phyloP scores from a whole-genome alignment of 2,888 invertebrate genomes.

The Ctenicera cuprea region DNA sequence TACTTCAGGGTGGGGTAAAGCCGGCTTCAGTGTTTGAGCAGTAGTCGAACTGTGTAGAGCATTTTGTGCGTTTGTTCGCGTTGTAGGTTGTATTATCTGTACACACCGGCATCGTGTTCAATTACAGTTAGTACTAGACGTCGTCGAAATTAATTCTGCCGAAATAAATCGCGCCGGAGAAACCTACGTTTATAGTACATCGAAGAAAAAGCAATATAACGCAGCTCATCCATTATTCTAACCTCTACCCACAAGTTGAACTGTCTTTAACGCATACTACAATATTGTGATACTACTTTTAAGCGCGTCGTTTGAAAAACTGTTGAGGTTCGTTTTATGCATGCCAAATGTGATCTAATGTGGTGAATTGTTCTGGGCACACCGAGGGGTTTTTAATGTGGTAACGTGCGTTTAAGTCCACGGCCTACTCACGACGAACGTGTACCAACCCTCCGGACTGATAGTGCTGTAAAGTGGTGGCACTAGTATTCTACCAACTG shows the following conservation, averaged over 20 bases:
- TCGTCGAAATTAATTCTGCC: conserved; percentile 20
- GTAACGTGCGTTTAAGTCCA: conserved; percentile 18
- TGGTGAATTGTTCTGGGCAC: conserved; percentile 7
- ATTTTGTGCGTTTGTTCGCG: conserved; percentile 30
- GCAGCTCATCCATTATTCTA: conserved; percentile 56
- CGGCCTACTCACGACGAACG: conserved; percentile 9
- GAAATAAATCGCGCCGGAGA: conserved; percentile 2
- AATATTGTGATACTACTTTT: conserved; percentile 37
- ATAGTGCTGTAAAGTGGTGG: conserved; percentile 12
- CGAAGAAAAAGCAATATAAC: conserved; percentile 55
- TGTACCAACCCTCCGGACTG: conserved; percentile 18
- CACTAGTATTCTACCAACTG: conserved; percentile 23
- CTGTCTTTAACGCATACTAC: conserved; percentile 34
- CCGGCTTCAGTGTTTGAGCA: conserved; percentile 51
- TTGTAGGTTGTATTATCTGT: conserved; percentile 35
- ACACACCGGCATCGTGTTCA: conserved; percentile 38
- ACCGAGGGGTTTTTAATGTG: conserved; percentile 6
- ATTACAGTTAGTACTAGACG: conserved; percentile 26
- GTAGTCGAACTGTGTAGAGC: conserved; percentile 39
- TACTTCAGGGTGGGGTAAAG: conserved; percentile 57
- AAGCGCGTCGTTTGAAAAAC: conserved; percentile 22
- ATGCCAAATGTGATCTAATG: conserved; percentile 21
- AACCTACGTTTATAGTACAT: conserved; percentile 32
- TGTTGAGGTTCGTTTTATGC: background rate
- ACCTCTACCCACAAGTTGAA: conserved; percentile 47